Evolutionary conservation across 1,140 invertebrate species (phyloP).

Genomic region (Trinorchestia longiramus): DNA sequence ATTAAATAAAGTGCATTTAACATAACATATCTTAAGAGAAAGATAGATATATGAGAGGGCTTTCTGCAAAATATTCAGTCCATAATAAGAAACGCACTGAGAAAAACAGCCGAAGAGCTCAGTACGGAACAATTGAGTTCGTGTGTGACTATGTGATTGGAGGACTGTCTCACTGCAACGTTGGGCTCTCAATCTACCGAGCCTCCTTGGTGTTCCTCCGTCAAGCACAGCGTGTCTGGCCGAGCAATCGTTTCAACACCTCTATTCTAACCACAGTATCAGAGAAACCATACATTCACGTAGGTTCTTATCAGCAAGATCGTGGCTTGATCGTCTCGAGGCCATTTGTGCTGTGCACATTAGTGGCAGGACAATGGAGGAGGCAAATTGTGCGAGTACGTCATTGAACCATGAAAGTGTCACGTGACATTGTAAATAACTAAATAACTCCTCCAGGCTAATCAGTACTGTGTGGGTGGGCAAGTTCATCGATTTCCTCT

Average conservation of each 20-base stretch:
- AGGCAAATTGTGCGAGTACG: constrained; percentile 1
- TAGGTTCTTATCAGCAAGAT: constrained; percentile 5
- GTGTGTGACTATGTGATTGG: no score
- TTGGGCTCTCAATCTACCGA: background rate
- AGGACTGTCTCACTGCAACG: no score
- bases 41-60: no score
- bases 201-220: background rate
- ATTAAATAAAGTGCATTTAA: no score
- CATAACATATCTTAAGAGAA: no score
- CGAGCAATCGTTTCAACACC: constrained; percentile 26
- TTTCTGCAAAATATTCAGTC: no score
- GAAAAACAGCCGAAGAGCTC: no score
- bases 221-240: background rate
- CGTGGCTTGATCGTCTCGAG: constrained; percentile 27
- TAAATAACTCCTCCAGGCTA: constrained; percentile 11
- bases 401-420: constrained; percentile 4
- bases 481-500: background rate
- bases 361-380: constrained; percentile 39
- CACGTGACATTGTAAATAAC: constrained; percentile 30
- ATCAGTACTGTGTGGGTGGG: constrained; percentile 40
- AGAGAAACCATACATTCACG: constrained; percentile 25
- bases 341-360: constrained; percentile 47
- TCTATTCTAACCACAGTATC: constrained; percentile 31
- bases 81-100: no score
- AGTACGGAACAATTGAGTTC: no score